Evolutionary conservation across 1,140 invertebrate genomes (phyloP), one percentile per base, ranked within the genome.

Genomic region (Zaprionus tsacasi): DNA sequence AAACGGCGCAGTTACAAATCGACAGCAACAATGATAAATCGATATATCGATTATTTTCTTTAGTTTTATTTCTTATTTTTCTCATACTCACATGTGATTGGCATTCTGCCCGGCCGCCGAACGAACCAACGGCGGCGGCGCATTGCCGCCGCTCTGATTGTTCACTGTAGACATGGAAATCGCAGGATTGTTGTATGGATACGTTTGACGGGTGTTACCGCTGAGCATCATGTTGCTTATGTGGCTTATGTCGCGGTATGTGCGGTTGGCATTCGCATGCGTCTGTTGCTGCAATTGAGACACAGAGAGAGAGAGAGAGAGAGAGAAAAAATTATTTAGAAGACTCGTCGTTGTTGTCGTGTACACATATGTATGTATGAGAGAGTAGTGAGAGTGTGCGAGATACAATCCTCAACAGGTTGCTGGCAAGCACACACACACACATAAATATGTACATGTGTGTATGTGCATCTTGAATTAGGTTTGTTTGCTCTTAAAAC

Each of bases 81-180:
- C 2, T 38, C 11, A 50, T 67, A 91, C 91, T 92, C 83, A 92
- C 91, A 92, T 79, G 68, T 88, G 83, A 75, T 80, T 88, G 64
- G 80, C 85, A 79, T 82, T 90, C 77, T 92, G 91, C 5, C 88
- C 91, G 12, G 82, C 91, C 17, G 91, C 91, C 12, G 91, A 92
- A 36, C 91, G 91, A 17, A 92, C 91, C 15, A 92, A 66, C 0
- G 91, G 91, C 11, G 91, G 91, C 27, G 91, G 91, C 11, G 91
- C 91, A 76, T 92, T 92, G 27, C 89, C 81, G 13, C 82, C 69
- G 25, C 78, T 83, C 54, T 92, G 91, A 65, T 70, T 92, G 52
- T 90, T 90, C 56, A 91, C 91, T 38, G 91, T 89, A 64, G 91
- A 89, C 91, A 92, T 92, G 55, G 91, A 92, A 76, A 92, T 92